Evolutionary conservation across 2,113 vertebrate genomes (phyloP).

Genomic region (Trichomycterus rosablanca): DNA sequence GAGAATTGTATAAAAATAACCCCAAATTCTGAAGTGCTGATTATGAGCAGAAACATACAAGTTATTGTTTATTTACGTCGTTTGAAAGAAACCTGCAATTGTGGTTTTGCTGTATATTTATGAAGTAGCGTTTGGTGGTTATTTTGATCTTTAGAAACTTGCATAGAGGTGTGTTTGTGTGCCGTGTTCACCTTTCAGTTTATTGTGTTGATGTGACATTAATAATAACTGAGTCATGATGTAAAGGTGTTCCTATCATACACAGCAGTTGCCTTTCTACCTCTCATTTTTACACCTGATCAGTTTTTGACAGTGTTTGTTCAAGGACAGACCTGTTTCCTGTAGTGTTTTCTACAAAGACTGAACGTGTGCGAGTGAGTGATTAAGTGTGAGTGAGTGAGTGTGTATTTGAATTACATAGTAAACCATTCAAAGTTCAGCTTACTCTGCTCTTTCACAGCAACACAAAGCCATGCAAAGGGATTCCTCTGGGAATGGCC

Average conservation of each 20-base stretch:
- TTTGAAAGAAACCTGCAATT: background rate
- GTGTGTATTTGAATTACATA: background rate
- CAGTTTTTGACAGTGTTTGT: no score
- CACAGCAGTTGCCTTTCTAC: constrained; percentile 20
- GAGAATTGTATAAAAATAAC: constrained; percentile 26
- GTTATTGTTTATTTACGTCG: background rate
- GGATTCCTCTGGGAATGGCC: constrained; percentile 18
- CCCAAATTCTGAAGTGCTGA: background rate
- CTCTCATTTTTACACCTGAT: no score
- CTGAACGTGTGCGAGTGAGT: background rate
- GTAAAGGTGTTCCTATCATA: background rate
- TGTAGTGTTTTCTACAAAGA: background rate
- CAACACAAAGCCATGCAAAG: constrained; percentile 28
- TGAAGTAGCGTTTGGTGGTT: no score
- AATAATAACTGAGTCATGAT: background rate
- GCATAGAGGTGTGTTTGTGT: background rate
- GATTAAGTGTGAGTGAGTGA: background rate
- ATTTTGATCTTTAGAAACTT: background rate
- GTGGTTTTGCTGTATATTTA: background rate
- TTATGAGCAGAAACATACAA: background rate
- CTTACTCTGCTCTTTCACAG: constrained; percentile 5
- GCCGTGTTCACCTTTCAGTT: background rate
- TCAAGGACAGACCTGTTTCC: constrained; percentile 2
- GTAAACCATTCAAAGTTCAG: background rate
- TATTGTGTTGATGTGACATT: background rate